Conservation (phyloP, 1,140 invertebrate genomes). For the Aphaenogaster rudis region DNA sequence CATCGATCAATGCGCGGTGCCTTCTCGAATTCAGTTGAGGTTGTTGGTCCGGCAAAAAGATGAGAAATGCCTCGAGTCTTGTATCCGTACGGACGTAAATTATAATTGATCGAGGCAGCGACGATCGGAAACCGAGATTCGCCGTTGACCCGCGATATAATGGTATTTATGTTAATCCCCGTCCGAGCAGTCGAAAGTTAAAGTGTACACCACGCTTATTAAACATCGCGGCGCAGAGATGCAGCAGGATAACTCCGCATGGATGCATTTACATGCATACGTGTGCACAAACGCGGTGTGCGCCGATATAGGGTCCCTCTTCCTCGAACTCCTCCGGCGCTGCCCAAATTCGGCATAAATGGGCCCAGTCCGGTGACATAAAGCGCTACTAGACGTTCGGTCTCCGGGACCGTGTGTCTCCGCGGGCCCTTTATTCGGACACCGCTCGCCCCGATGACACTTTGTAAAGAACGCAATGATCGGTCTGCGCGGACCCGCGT, state of each 20-base stretch:
- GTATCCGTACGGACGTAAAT: conserved; percentile 44
- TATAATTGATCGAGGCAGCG: conserved; percentile 45
- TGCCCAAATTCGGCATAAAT: conserved; percentile 41
- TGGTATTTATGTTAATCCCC: conserved; percentile 41
- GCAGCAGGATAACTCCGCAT: neutral
- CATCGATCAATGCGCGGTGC: conserved; percentile 32
- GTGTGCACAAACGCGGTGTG: neutral
- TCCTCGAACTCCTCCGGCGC: neutral
- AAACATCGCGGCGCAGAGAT: conserved; percentile 34
- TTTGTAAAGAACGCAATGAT: conserved; percentile 73
- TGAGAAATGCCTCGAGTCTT: neutral
- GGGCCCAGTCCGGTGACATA: conserved; percentile 48
- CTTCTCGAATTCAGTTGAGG: conserved; percentile 22
- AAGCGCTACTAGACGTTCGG: conserved; percentile 49
- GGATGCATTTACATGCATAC: conserved; percentile 20
- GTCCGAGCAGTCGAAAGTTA: neutral
- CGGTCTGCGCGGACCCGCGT: conserved; percentile 50
- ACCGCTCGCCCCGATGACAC: conserved; percentile 64
- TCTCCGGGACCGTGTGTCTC: conserved; percentile 3
- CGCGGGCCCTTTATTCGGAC: conserved; percentile 54
- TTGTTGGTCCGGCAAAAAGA: conserved; percentile 3
- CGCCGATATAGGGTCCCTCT: neutral
- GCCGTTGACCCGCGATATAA: conserved; percentile 27
- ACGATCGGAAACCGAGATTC: conserved; percentile 20
- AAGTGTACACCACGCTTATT: neutral